Evolutionary conservation across 30 jellyfish, hydroid and myxozoan species (phyloP).

Genomic region (Haliclystus octoradiatus): DNA sequence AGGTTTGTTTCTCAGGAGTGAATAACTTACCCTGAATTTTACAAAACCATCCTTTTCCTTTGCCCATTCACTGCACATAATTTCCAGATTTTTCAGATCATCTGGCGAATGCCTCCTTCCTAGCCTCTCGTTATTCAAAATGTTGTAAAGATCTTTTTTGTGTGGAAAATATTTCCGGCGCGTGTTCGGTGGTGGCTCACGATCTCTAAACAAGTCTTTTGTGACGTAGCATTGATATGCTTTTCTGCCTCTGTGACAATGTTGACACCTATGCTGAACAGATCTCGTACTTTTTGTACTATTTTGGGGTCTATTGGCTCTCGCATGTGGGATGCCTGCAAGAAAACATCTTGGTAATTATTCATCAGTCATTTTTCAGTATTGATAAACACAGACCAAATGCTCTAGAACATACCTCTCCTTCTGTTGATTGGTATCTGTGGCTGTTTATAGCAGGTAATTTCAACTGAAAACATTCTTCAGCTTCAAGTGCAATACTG

Average conservation of each 20-base stretch:
- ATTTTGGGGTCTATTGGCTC: conserved; percentile 22
- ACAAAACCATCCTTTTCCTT: background rate
- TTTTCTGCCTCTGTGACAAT: conserved; percentile 13
- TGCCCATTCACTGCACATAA: conserved; percentile 16
- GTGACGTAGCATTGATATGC: conserved; percentile 5
- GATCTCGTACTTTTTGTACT: conserved; percentile 7
- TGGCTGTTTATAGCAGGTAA: conserved; percentile 16
- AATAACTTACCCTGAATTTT: background rate
- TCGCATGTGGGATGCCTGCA: conserved; percentile 13
- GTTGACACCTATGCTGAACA: conserved; percentile 31
- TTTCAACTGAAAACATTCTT: conserved; percentile 9
- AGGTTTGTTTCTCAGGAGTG: no score
- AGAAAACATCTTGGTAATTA: no score
- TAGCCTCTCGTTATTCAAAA: conserved; percentile 3
- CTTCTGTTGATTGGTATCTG: conserved; percentile 7
- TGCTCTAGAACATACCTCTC: conserved; percentile 23
- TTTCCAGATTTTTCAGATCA: conserved; percentile 6
- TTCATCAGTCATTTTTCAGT: no score
- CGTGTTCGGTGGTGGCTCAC: conserved; percentile 12
- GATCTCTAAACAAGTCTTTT: conserved; percentile 14
- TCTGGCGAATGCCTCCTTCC: conserved; percentile 8
- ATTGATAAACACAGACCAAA: no score
- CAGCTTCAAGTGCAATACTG: background rate
- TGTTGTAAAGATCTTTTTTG: conserved; percentile 7
- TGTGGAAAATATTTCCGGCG: conserved; percentile 19